phyloP scores from a whole-genome alignment of 2,113 vertebrate genomes.

The Strigops habroptila region DNA sequence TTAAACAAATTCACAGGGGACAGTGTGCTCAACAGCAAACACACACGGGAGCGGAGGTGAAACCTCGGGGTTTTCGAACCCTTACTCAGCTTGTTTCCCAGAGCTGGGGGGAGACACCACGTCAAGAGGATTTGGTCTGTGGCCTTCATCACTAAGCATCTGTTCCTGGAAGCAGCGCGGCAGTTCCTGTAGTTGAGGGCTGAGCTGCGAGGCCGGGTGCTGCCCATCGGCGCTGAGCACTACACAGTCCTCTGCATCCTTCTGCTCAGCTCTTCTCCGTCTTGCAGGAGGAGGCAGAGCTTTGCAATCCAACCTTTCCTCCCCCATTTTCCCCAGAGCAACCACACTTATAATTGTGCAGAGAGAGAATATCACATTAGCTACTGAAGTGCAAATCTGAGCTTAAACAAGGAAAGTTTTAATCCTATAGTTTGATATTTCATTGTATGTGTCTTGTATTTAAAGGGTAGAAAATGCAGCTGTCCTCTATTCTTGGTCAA shows the following conservation, averaged over 20 bases:
- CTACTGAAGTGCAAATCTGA: background rate
- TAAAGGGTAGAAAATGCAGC: background rate
- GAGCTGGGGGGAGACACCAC: background rate
- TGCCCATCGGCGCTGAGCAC: background rate
- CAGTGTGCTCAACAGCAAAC: background rate
- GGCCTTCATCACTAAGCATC: background rate
- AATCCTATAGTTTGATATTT: background rate
- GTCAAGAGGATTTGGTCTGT: background rate
- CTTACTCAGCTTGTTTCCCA: background rate
- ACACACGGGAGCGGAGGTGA: background rate
- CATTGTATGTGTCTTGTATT: background rate
- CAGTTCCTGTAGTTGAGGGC: background rate
- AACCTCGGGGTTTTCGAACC: background rate
- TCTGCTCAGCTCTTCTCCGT: background rate
- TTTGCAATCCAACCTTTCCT: background rate
- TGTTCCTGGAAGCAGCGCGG: background rate
- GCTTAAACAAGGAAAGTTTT: background rate
- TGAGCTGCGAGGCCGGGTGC: accelerated
- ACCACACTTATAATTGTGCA: background rate
- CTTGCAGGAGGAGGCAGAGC: background rate
- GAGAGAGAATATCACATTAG: background rate
- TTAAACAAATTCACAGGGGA: background rate
- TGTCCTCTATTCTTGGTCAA: background rate
- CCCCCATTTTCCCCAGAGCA: background rate
- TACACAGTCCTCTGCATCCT: background rate